A percentile compares a stretch with the other conserved stretches of the same genome.
Evolutionary conservation across 2,888 invertebrate genomes (phyloP).

Genomic region (Chloromyia formosa): DNA sequence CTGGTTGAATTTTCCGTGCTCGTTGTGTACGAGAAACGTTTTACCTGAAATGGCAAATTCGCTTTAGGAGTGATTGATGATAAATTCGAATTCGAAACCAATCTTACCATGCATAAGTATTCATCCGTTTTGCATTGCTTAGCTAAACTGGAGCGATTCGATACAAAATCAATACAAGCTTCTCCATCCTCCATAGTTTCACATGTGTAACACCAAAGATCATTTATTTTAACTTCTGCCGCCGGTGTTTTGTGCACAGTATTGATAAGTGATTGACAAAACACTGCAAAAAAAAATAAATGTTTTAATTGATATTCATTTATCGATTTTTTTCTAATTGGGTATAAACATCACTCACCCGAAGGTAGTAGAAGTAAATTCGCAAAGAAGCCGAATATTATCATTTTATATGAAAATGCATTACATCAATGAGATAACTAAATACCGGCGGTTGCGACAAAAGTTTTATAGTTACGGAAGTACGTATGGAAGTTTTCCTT

Average conservation of each 20-base stretch:
- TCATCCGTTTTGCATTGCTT: conserved; percentile 80
- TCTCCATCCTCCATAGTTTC: conserved; percentile 80
- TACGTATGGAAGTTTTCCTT: no score
- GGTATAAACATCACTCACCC: not conserved
- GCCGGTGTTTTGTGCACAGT: conserved; percentile 81
- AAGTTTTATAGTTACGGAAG: not conserved
- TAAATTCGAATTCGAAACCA: not conserved
- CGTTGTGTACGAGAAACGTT: conserved; percentile 83
- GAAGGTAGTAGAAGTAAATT: conserved; percentile 24
- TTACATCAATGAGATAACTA: not conserved
- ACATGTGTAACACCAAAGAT: conserved; percentile 84
- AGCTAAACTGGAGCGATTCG: conserved; percentile 70
- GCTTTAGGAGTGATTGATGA: conserved; percentile 33
- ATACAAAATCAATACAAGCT: conserved; percentile 73
- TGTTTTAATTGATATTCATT: conserved; percentile 11
- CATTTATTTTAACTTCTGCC: conserved; percentile 79
- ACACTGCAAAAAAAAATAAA: conserved; percentile 49
- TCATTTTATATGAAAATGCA: conserved; percentile 21
- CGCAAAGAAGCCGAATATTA: not conserved
- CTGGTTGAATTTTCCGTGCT: conserved; percentile 82
- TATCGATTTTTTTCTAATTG: not conserved
- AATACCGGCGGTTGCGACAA: not conserved
- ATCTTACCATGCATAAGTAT: conserved; percentile 79
- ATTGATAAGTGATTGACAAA: conserved; percentile 66
- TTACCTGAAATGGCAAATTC: conserved; percentile 65